Evolutionary conservation across 30 jellyfish, hydroid and myxozoan species (phyloP).

Genomic region (Aurelia aurita): DNA sequence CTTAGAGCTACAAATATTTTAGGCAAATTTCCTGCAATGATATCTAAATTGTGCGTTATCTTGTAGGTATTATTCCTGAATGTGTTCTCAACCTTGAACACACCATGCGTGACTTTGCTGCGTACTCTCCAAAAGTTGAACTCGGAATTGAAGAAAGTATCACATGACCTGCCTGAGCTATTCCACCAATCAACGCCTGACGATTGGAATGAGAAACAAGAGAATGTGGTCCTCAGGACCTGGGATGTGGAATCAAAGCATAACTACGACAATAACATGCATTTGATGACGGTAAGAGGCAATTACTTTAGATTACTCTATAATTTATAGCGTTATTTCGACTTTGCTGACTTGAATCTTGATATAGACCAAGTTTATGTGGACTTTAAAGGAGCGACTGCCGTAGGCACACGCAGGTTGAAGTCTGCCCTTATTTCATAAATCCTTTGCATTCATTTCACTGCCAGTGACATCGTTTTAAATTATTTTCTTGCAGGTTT

Average conservation of each 20-base stretch:
- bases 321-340: too few relatives aligned
- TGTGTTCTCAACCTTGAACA: slow-evolving; percentile 69
- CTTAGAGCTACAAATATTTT: too few relatives aligned
- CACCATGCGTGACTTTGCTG: slow-evolving; percentile 65
- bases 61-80: slow-evolving; percentile 83
- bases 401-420: too few relatives aligned
- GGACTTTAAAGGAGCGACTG: too few relatives aligned
- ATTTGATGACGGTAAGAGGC: slow-evolving; percentile 49
- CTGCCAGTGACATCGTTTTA: not conserved
- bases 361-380: too few relatives aligned
- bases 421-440: too few relatives aligned
- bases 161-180: slow-evolving; percentile 76
- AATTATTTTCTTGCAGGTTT: slow-evolving; percentile 49
- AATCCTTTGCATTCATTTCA: too few relatives aligned
- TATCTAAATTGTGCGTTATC: not conserved
- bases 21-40: too few relatives aligned
- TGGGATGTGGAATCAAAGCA: slow-evolving; percentile 95
- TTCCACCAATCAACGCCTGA: slow-evolving; percentile 68
- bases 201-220: slow-evolving; percentile 57
- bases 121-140: slow-evolving; percentile 64
- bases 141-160: slow-evolving; percentile 43
- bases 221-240: slow-evolving; percentile 67
- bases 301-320: too few relatives aligned
- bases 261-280: slow-evolving; percentile 74
- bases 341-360: too few relatives aligned